phyloP scores from a whole-genome alignment of 53 echinoderm and acorn worm species.

The Stichopus horrens region DNA sequence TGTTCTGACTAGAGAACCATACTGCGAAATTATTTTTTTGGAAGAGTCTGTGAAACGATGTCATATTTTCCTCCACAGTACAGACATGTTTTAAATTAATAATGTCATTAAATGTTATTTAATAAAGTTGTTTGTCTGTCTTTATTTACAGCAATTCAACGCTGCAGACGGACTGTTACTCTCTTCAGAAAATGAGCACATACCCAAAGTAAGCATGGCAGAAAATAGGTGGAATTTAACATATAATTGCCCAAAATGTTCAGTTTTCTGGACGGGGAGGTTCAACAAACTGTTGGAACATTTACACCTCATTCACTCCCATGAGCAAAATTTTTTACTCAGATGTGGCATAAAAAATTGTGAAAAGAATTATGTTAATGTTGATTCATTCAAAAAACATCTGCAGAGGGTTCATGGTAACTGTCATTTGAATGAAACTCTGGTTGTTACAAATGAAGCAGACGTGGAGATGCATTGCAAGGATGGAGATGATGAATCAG shows the following conservation, averaged over 20 bases:
- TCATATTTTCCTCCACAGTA: no score
- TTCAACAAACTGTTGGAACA: slow-evolving; percentile 33
- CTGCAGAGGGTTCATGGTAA: neutral
- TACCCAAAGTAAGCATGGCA: neutral
- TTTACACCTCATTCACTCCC: slow-evolving; percentile 21
- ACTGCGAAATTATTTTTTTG: no score
- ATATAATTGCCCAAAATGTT: slow-evolving; percentile 14
- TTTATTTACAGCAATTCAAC: neutral
- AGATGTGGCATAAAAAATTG: slow-evolving; percentile 28
- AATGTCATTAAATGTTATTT: no score
- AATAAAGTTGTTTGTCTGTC: no score
- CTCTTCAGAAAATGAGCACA: neutral
- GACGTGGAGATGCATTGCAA: neutral
- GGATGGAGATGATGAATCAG: neutral
- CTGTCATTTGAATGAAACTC: slow-evolving; percentile 1
- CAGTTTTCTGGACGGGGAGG: neutral
- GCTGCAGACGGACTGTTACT: neutral
- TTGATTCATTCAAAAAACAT: slow-evolving; percentile 28
- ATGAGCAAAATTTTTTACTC: slow-evolving; percentile 27
- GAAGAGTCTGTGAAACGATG: no score
- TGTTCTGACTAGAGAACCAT: no score
- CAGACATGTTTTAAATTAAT: no score
- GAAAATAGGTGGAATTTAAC: slow-evolving; percentile 23
- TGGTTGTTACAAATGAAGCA: neutral
- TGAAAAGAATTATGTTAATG: slow-evolving; percentile 6